Percentiles rank a stretch among this genome's conserved stretches.
Conservation (phyloP, 2,113 vertebrate genomes). For the Scomber scombrus region DNA sequence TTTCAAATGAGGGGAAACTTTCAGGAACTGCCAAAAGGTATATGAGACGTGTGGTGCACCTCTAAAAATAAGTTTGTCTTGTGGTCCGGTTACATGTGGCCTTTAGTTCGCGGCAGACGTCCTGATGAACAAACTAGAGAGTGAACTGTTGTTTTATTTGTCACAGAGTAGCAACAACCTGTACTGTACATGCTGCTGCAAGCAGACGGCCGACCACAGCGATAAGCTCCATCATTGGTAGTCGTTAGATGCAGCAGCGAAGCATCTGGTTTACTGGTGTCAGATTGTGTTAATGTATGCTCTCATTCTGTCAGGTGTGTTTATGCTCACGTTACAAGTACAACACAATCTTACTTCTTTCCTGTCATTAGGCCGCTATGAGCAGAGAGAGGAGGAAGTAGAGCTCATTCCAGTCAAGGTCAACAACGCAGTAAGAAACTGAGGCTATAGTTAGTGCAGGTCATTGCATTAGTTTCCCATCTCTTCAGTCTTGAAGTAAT, state of each 20-base stretch:
- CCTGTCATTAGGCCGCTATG: slow-evolving; percentile 29
- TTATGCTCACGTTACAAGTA: slow-evolving; percentile 8
- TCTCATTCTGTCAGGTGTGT: slow-evolving; percentile 24
- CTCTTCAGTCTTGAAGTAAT: background rate
- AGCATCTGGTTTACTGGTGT: slow-evolving; percentile 51
- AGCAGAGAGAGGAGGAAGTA: slow-evolving; percentile 5
- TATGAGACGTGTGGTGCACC: background rate
- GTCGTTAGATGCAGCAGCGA: slow-evolving; percentile 53
- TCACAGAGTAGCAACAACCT: slow-evolving; percentile 16
- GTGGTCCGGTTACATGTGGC: slow-evolving; percentile 14
- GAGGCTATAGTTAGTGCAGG: slow-evolving; percentile 49
- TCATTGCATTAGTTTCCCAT: slow-evolving; percentile 45
- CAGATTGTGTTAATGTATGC: slow-evolving; percentile 46
- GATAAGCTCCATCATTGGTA: slow-evolving; percentile 21
- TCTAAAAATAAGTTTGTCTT: slow-evolving; percentile 40
- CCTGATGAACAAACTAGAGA: background rate
- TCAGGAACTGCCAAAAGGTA: background rate
- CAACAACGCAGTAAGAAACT: slow-evolving; percentile 17
- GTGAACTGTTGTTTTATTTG: slow-evolving; percentile 2
- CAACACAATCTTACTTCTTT: background rate
- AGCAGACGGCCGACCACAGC: slow-evolving; percentile 36
- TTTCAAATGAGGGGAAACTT: background rate
- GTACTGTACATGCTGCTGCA: slow-evolving; percentile 52
- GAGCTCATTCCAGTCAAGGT: slow-evolving; percentile 17
- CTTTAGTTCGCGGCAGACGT: slow-evolving; percentile 11